A percentile compares a stretch with the other conserved stretches of the same genome.
Conservation (phyloP, 2,888 invertebrate species). For the Cenopis cana region DNA sequence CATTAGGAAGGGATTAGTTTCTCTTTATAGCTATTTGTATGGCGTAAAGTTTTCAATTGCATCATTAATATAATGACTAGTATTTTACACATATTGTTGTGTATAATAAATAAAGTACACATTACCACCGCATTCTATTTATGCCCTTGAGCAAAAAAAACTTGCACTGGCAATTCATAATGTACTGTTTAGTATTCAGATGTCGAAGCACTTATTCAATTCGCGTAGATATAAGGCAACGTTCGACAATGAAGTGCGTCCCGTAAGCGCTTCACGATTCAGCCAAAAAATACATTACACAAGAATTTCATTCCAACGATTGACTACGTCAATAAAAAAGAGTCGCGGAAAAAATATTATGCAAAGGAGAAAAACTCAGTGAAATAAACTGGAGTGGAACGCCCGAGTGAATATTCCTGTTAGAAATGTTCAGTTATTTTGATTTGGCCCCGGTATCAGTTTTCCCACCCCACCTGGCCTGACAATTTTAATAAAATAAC, state of each 20-base stretch:
- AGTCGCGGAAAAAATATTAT: slow-evolving; percentile 55
- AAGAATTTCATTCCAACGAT: slow-evolving; percentile 64
- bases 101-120: too few relatives aligned
- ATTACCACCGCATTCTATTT: not conserved
- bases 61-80: slow-evolving; percentile 24
- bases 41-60: slow-evolving; percentile 15
- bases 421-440: slow-evolving; percentile 71
- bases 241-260: slow-evolving; percentile 53
- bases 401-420: slow-evolving; percentile 61
- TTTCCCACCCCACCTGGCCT: slow-evolving; percentile 61
- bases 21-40: not conserved
- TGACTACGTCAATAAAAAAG: slow-evolving; percentile 70
- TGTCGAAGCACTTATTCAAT: slow-evolving; percentile 47
- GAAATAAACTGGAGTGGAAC: slow-evolving; percentile 59
- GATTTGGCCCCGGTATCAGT: slow-evolving; percentile 62
- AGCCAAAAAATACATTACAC: slow-evolving; percentile 61
- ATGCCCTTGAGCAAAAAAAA: slow-evolving; percentile 5
- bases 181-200: slow-evolving; percentile 38
- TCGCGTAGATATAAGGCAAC: slow-evolving; percentile 47
- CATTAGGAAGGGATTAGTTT: slow-evolving; percentile 34
- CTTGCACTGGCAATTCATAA: slow-evolving; percentile 35
- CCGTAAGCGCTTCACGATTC: slow-evolving; percentile 47
- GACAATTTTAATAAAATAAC: slow-evolving; percentile 74
- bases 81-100: too few relatives aligned
- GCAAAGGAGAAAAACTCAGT: slow-evolving; percentile 51